Conservation (phyloP, 2,888 invertebrate genomes). For the Antheraea assamensis region DNA sequence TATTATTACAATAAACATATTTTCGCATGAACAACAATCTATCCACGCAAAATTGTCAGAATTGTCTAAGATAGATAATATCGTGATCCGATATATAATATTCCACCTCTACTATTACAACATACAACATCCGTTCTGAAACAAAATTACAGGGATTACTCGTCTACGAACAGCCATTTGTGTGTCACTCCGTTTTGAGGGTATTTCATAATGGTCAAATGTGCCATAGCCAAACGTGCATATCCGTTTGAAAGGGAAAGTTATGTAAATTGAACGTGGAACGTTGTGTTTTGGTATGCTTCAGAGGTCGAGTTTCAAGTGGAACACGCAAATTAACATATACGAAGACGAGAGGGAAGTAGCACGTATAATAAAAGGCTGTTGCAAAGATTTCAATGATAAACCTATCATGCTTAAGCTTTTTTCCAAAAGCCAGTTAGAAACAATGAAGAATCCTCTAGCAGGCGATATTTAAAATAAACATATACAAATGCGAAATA, state of each 20-base stretch:
- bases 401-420: background rate
- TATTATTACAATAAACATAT: background rate
- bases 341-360: conserved; percentile 1
- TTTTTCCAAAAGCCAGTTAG: background rate
- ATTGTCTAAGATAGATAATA: background rate
- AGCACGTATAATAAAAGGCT: conserved; percentile 13
- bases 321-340: conserved; percentile 21
- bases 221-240: conserved; percentile 7
- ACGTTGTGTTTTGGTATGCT: conserved; percentile 41
- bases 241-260: conserved; percentile 65
- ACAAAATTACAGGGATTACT: conserved; percentile 45
- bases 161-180: conserved; percentile 36
- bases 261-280: conserved; percentile 50
- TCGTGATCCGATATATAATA: background rate
- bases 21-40: background rate
- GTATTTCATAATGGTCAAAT: conserved; percentile 44
- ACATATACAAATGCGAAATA: background rate
- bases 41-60: background rate
- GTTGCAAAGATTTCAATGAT: background rate
- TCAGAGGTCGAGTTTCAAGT: conserved; percentile 28
- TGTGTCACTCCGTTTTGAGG: conserved; percentile 41
- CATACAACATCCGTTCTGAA: conserved; percentile 32
- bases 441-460: background rate
- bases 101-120: background rate
- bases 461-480: background rate